These are phyloP conservation scores for Myoxocephalus aenaeus DNA, from an alignment of 2,797 vertebrate species.

Conservation along the genomic window DNA sequence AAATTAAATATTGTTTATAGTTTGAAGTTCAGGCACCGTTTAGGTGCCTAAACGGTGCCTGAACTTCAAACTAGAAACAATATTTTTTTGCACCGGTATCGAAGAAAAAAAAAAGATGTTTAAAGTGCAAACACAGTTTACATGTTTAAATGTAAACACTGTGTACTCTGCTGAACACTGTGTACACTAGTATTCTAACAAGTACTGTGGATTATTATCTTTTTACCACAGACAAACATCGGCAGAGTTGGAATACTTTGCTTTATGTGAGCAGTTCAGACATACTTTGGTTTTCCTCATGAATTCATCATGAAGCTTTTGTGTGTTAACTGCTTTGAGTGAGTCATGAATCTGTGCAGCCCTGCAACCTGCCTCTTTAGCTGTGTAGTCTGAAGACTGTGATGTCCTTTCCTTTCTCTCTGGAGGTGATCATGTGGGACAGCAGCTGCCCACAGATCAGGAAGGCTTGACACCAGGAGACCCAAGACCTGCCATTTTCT, in stretches of 20 bases:
- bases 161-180: too few relatives aligned
- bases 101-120: too few relatives aligned
- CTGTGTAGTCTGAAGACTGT: constrained; percentile 30
- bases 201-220: neutral
- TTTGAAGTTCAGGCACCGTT: too few relatives aligned
- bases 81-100: too few relatives aligned
- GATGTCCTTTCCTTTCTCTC: constrained; percentile 43
- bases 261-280: neutral
- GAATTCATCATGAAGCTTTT: constrained; percentile 12
- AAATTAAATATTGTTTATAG: too few relatives aligned
- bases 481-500: constrained; percentile 18
- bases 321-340: constrained; percentile 6
- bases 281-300: constrained; percentile 16
- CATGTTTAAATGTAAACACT: too few relatives aligned
- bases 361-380: constrained; percentile 20
- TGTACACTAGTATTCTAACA: too few relatives aligned
- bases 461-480: constrained; percentile 21
- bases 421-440: constrained; percentile 46
- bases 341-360: constrained; percentile 28
- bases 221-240: neutral
- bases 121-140: too few relatives aligned
- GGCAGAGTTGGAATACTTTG: neutral
- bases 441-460: constrained; percentile 32
- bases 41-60: too few relatives aligned
- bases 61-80: too few relatives aligned